Conservation (phyloP, 2,888 invertebrate genomes). For the Acleris emargana region DNA sequence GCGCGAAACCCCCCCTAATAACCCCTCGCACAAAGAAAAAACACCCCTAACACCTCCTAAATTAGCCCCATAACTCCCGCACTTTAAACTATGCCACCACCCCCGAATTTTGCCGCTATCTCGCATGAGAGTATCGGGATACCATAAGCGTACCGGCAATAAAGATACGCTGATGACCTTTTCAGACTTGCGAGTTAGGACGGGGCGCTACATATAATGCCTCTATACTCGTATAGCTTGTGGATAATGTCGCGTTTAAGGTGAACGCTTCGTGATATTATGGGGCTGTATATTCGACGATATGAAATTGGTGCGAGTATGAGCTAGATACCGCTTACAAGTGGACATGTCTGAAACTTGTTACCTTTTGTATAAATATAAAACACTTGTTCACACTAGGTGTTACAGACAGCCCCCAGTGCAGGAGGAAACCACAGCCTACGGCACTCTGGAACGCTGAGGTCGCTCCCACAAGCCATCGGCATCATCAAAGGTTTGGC, state of each 20-base stretch:
- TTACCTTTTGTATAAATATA: too few species aligned
- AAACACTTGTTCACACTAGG: too few species aligned
- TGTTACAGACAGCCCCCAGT: too few species aligned
- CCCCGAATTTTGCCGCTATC: slow-evolving; percentile 16
- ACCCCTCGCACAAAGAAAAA: slow-evolving; percentile 17
- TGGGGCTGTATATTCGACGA: neutral
- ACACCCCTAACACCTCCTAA: slow-evolving; percentile 5
- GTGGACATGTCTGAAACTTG: too few species aligned
- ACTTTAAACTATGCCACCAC: neutral
- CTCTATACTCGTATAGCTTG: slow-evolving; percentile 3
- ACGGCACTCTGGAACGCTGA: too few species aligned
- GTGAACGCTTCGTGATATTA: slow-evolving; percentile 10
- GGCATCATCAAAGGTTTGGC: too few species aligned
- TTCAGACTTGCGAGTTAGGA: slow-evolving; percentile 35
- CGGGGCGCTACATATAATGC: slow-evolving; percentile 31
- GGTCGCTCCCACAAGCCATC: too few species aligned
- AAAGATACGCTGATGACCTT: slow-evolving; percentile 50
- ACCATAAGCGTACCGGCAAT: slow-evolving; percentile 44
- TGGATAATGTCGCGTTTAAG: slow-evolving; percentile 17
- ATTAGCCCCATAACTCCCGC: slow-evolving; percentile 12
- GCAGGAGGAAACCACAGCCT: too few species aligned
- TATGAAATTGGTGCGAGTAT: neutral
- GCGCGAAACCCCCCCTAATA: slow-evolving; percentile 49
- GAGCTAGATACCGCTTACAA: too few species aligned
- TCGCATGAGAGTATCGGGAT: slow-evolving; percentile 37